Conservation (phyloP, 2,797 vertebrate genomes). For the Spatula clypeata region DNA sequence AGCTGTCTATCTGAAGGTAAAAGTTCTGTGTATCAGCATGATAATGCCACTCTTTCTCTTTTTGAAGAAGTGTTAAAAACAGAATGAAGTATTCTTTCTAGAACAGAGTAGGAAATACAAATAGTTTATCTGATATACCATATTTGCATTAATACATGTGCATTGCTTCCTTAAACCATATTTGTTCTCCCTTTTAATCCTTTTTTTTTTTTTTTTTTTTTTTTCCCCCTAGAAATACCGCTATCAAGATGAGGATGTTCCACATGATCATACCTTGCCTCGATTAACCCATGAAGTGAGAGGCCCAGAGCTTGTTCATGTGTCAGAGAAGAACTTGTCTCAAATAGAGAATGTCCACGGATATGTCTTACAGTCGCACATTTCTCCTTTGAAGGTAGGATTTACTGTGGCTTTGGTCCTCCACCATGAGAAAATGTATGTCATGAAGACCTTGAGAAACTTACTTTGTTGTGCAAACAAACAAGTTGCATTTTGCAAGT, state of each 20-base stretch:
- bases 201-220: slow-evolving; percentile 3
- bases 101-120: rapidly evolving
- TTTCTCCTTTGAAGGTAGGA: slow-evolving; percentile 95
- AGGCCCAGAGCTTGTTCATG: slow-evolving; percentile 95
- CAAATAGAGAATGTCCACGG: slow-evolving; percentile 98
- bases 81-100: not conserved
- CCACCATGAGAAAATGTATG: rapidly evolving
- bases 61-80: not conserved
- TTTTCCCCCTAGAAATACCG: slow-evolving; percentile 89
- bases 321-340: slow-evolving; percentile 96
- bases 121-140: not conserved
- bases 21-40: not conserved
- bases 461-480: not conserved
- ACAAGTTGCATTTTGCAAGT: not conserved
- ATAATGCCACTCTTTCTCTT: not conserved
- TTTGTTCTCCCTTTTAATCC: not conserved
- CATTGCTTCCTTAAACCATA: not conserved
- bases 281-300: slow-evolving; percentile 92
- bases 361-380: slow-evolving; percentile 96
- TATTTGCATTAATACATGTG: not conserved
- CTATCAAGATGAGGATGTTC: slow-evolving; percentile 94
- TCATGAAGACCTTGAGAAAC: not conserved
- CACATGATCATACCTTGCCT: slow-evolving; percentile 93
- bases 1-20: not conserved
- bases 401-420: not conserved